Conservation (phyloP, 1,140 invertebrate species). For the Leptonema lineaticorne region DNA sequence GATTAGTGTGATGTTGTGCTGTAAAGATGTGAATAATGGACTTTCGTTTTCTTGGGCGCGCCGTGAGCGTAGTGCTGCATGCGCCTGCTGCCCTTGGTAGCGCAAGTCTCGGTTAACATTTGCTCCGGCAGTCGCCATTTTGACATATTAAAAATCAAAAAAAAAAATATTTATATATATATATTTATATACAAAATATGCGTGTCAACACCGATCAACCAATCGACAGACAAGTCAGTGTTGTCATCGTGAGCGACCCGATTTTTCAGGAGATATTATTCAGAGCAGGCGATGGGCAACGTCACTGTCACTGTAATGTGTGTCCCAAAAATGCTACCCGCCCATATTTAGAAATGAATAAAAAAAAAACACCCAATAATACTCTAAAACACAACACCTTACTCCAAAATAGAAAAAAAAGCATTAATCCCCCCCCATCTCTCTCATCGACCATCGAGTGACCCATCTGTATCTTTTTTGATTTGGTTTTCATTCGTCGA, state of each 20-base stretch:
- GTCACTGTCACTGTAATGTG: slow-evolving; percentile 26
- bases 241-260: neutral
- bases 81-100: slow-evolving; percentile 29
- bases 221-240: too few species aligned
- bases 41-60: slow-evolving; percentile 12
- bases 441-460: neutral
- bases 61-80: slow-evolving; percentile 36
- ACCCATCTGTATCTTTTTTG: slow-evolving; percentile 26
- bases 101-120: slow-evolving; percentile 11
- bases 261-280: neutral
- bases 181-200: too few species aligned
- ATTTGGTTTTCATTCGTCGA: slow-evolving; percentile 42
- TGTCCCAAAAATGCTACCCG: too few species aligned
- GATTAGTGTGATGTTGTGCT: too few species aligned
- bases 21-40: neutral
- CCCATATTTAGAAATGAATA: too few species aligned
- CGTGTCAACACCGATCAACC: too few species aligned
- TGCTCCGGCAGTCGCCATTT: slow-evolving; percentile 8
- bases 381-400: too few species aligned
- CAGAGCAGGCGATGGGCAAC: slow-evolving; percentile 41
- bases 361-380: too few species aligned
- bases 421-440: neutral
- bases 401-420: neutral
- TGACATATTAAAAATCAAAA: too few species aligned
- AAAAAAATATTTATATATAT: too few species aligned